A percentile compares a stretch with the other conserved stretches of the same genome.
phyloP scores from a whole-genome alignment of 2,888 invertebrate species.

The Cybosia mesomella region DNA sequence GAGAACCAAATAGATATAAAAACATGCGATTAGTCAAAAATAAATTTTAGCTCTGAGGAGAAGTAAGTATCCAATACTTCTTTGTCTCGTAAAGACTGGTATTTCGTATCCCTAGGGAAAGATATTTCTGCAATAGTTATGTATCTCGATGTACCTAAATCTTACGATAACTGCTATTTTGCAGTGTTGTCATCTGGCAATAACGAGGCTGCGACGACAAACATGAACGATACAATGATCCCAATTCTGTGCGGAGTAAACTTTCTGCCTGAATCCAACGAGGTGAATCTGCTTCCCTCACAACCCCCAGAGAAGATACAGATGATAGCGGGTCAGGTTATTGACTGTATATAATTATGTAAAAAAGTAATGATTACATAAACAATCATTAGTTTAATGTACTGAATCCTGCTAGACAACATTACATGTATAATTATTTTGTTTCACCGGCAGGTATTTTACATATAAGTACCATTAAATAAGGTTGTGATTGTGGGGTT shows the following conservation, averaged over 20 bases:
- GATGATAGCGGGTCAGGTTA: constrained; percentile 78
- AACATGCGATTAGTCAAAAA: too few relatives aligned
- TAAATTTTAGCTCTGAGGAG: too few relatives aligned
- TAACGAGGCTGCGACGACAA: constrained; percentile 75
- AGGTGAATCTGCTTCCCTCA: constrained; percentile 75
- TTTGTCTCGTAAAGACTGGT: too few relatives aligned
- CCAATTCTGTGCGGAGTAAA: constrained; percentile 82
- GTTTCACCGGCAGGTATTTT: too few relatives aligned
- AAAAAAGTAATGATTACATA: too few relatives aligned
- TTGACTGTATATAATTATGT: neutral
- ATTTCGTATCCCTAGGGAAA: neutral
- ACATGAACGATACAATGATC: constrained; percentile 71
- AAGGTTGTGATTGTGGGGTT: too few relatives aligned
- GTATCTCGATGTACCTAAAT: neutral
- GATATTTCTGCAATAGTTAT: neutral
- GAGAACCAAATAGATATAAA: too few relatives aligned
- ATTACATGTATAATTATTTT: too few relatives aligned
- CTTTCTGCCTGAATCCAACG: constrained; percentile 79
- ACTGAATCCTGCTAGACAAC: too few relatives aligned
- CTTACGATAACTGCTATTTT: constrained; percentile 28
- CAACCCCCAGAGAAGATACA: constrained; percentile 86
- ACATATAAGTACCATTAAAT: too few relatives aligned
- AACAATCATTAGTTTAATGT: too few relatives aligned
- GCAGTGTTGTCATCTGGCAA: constrained; percentile 78
- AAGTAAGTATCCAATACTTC: too few relatives aligned